phyloP scores from a whole-genome alignment of 2,888 invertebrate genomes.

The Nebria brevicollis region DNA sequence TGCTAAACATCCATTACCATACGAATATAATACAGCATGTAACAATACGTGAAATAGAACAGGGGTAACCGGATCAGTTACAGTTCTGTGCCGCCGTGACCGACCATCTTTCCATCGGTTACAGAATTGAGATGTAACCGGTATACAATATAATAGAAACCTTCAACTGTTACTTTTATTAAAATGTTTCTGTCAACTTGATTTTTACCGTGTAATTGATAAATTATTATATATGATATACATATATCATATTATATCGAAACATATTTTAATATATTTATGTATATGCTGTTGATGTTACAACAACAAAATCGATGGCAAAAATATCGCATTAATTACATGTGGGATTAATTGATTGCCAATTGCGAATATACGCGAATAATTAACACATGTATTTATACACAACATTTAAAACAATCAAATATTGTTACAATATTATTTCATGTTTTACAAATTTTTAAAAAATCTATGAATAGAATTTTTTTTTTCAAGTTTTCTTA shows the following conservation, averaged over 20 bases:
- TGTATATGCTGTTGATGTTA: slow-evolving; percentile 23
- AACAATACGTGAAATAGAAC: slow-evolving; percentile 26
- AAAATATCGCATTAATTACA: slow-evolving; percentile 38
- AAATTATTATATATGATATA: slow-evolving; percentile 18
- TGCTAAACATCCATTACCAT: slow-evolving; percentile 31
- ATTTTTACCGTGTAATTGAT: slow-evolving; percentile 26
- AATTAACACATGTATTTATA: no score
- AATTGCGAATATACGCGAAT: neutral
- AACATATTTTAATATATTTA: slow-evolving; percentile 22
- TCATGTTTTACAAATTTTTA: no score
- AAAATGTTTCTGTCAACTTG: slow-evolving; percentile 36
- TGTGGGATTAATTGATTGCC: slow-evolving; percentile 37
- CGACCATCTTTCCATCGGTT: slow-evolving; percentile 22
- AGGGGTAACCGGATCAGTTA: slow-evolving; percentile 37
- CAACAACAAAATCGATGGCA: slow-evolving; percentile 26
- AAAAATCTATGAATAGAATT: no score
- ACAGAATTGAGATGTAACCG: slow-evolving; percentile 38
- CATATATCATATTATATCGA: neutral
- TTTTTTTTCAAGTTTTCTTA: no score
- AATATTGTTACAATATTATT: no score
- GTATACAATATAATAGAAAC: neutral
- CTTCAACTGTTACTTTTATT: slow-evolving; percentile 27
- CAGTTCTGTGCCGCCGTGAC: slow-evolving; percentile 38
- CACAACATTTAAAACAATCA: no score
- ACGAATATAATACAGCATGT: slow-evolving; percentile 3